Evolutionary conservation across 2,888 invertebrate genomes (phyloP), one percentile per base, ranked within the genome.

Genomic region (Ophioninae sp.): DNA sequence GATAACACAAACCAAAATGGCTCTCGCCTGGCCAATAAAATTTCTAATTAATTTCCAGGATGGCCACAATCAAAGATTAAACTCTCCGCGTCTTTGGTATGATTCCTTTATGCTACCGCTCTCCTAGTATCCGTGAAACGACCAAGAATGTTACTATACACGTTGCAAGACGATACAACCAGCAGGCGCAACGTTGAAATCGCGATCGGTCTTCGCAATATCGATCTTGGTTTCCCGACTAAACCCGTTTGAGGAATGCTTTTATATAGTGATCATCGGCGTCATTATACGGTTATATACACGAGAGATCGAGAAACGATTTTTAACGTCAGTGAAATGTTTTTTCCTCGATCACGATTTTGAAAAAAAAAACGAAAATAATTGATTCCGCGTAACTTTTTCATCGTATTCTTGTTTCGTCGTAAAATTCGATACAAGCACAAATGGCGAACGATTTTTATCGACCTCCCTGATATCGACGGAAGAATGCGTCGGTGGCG

Each of bases 221-320:
- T 68, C 56, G n/a, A 37, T 64, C 39, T 58, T 69, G 61, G 61
- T 72, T 51, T 65, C 61, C n/a, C 44, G 51, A 23, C 23, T 30
- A 58, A 79, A 78, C 78, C 65, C 64, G 78, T 78, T 82, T 65
- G 56, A 63, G 59, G 65, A 79, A 71, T 78, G n/a, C 51, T 79
- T 59, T 75, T 79, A 69, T 69, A 74, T 17, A 20, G 20, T 64
- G 72, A 77, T 79, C 61, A 79, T 44, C 67, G 13, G 73, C 23
- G 39, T 51, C 64, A 79, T 75, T 76, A 76, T 76, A 39, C 44
- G 44, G 17, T 37, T 41, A n/a, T 23, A 67, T n/a, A 9, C 71
- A 10, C 9, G 10, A 7, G 23, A 64, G 39, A 41, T 6, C 51
- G 69, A 20, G 63, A 23, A 22, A 71, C 39, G 64, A 82, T 78